Conservation (phyloP, 2,888 invertebrate genomes). For the Clanis bilineata region DNA sequence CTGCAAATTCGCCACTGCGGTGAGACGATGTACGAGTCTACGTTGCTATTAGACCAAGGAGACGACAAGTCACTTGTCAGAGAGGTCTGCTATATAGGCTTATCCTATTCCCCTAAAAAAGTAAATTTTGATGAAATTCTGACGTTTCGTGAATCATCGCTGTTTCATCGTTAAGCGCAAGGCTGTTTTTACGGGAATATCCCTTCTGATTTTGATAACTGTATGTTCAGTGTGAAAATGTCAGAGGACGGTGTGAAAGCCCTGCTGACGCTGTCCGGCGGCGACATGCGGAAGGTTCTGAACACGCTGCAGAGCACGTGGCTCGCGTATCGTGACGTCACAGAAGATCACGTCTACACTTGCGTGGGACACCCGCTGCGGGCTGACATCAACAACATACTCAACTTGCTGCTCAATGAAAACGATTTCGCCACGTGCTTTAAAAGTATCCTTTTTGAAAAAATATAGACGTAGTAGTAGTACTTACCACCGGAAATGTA, state of each 20-base stretch:
- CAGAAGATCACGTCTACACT: constrained; percentile 94
- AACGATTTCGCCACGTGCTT: constrained; percentile 89
- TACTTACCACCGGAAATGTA: too few relatives aligned
- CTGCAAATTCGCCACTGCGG: too few relatives aligned
- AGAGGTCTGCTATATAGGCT: too few relatives aligned
- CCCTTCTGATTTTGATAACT: too few relatives aligned
- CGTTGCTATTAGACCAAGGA: too few relatives aligned
- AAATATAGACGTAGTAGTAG: constrained; percentile 17
- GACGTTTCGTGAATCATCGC: too few relatives aligned
- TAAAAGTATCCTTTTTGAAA: constrained; percentile 87
- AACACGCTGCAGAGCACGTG: constrained; percentile 98
- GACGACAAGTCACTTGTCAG: too few relatives aligned
- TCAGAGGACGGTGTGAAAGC: constrained; percentile 95
- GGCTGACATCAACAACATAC: constrained; percentile 92
- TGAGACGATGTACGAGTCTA: too few relatives aligned
- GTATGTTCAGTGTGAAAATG: constrained; percentile 89
- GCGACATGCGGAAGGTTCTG: constrained; percentile 98
- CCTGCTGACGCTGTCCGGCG: constrained; percentile 92
- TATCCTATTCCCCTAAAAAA: too few relatives aligned
- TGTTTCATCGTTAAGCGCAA: too few relatives aligned
- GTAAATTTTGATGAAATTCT: too few relatives aligned
- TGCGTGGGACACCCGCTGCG: constrained; percentile 98
- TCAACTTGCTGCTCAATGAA: constrained; percentile 93
- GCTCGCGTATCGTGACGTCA: constrained; percentile 94
- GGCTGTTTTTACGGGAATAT: too few relatives aligned